These are phyloP conservation scores for Aphelenchoides besseyi DNA, from an alignment of 1,140 invertebrate species.

Conservation along the genomic window DNA sequence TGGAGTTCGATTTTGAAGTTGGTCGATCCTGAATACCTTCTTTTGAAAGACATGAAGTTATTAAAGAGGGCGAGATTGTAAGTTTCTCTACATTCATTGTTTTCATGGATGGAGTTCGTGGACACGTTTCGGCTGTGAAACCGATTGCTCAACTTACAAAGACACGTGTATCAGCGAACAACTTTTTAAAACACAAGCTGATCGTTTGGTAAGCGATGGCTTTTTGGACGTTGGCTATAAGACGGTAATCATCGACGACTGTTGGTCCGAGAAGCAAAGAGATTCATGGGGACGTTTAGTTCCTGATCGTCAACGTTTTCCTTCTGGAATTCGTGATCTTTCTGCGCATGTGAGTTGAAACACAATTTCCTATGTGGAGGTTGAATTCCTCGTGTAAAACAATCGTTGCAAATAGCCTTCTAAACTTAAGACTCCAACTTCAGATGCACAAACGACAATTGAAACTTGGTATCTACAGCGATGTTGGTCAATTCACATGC, in stretches of 20 bases:
- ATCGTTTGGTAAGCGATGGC: slow-evolving; percentile 46
- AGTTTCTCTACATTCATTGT: background rate
- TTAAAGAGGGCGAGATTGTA: no score
- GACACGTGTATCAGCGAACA: slow-evolving; percentile 58
- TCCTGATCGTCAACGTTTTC: slow-evolving; percentile 34
- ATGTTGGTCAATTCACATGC: slow-evolving; percentile 90
- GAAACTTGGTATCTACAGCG: slow-evolving; percentile 95
- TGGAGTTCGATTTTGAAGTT: background rate
- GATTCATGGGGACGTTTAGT: slow-evolving; percentile 28
- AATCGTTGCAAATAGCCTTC: background rate
- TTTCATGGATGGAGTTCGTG: slow-evolving; percentile 79
- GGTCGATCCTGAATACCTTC: slow-evolving; percentile 67
- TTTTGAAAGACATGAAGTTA: no score
- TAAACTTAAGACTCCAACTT: slow-evolving; percentile 4
- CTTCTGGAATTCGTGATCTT: slow-evolving; percentile 36
- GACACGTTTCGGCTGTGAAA: slow-evolving; percentile 87
- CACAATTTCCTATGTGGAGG: background rate
- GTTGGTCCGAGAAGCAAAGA: slow-evolving; percentile 42
- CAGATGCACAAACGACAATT: slow-evolving; percentile 88
- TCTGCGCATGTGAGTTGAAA: slow-evolving; percentile 43
- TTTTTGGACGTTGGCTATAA: slow-evolving; percentile 43
- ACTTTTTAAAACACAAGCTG: slow-evolving; percentile 48
- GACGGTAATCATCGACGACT: slow-evolving; percentile 58
- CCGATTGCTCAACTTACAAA: slow-evolving; percentile 72
- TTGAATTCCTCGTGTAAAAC: background rate